Evolutionary conservation across 1,140 invertebrate genomes (phyloP), one percentile per base, ranked within the genome.

Genomic region (Drosophila arizonae): DNA sequence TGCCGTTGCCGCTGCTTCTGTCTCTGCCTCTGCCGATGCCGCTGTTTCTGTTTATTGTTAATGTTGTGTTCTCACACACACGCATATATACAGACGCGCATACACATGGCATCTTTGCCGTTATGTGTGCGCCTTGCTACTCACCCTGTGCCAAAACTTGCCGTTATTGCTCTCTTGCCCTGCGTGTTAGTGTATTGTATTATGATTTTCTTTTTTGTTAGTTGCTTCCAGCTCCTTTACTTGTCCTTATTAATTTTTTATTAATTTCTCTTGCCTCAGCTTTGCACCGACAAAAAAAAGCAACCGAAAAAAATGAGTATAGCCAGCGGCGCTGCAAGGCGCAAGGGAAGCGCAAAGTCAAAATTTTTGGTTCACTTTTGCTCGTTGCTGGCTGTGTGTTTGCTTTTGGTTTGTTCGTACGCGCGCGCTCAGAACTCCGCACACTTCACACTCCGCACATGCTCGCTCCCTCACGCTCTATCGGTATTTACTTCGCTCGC

Each of bases 11-110:
- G 43, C 28, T 60, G 39, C 57, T 6, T 0, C 28, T 30, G 28
- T 1, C 5, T 24, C 62, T 50, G 45, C 17, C 41, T 51, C 39
- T 46, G 24, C 48, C n/a, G 26, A 24, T 9, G 45, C 41, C 56
- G 48, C 46, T 66, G 76, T 68, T 75, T 81, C 68, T 87, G 79
- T 81, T 87, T 85, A 81, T 78, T 78, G 75, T 81, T 87, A 80
- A 77, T 78, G 62, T 76, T 77, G 60, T 71, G 62, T 52, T 26
- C 45, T 11, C 30, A 69, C 56, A 66, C 66, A 62, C 67, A 51
- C 46, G 67, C 33, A 77, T 33, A 54, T 46, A 64, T 17, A 61
- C 60, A 65, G 50, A 41, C 36, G 46, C 10, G 39, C 55, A 45
- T 58, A 46, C 57, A 60, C 57, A 60, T 60, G 57, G 46, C 46